Percentiles rank a stretch among this genome's conserved stretches.
Conservation (phyloP, 2,888 invertebrate genomes). For the Gandaritis pyraliata region DNA sequence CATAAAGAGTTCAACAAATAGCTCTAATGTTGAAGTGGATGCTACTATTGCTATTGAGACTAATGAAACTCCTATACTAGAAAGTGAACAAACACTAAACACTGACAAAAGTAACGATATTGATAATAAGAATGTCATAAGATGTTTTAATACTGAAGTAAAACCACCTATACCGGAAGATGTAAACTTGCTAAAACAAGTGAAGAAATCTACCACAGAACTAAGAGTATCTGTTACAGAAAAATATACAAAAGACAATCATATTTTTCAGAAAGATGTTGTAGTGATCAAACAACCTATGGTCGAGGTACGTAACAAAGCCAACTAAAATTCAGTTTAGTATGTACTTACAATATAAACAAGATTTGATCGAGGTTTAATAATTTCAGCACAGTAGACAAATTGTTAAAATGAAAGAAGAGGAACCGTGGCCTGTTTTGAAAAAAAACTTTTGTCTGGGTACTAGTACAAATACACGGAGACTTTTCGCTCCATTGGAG, state of each 20-base stretch:
- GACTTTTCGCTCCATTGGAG: constrained; percentile 13
- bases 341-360: no score
- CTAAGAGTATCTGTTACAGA: constrained; percentile 1
- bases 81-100: not conserved
- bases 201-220: constrained; percentile 10
- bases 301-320: constrained; percentile 12
- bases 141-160: not conserved
- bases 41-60: not conserved
- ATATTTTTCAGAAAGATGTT: constrained; percentile 13
- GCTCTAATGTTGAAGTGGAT: constrained; percentile 1
- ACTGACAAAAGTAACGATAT: not conserved
- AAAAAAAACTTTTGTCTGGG: constrained; percentile 44
- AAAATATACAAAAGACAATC: constrained; percentile 2
- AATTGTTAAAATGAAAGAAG: constrained; percentile 7
- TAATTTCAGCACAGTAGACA: constrained; percentile 11
- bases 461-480: not conserved
- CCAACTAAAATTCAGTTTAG: no score
- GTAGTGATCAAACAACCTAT: constrained; percentile 22
- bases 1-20: constrained; percentile 4
- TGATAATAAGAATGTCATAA: not conserved
- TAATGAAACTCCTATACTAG: not conserved
- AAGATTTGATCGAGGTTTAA: not conserved
- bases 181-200: not conserved
- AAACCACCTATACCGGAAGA: not conserved
- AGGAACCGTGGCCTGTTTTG: constrained; percentile 32